Conservation (phyloP, 2,113 vertebrate genomes). For the Psilopogon haemacephalus region DNA sequence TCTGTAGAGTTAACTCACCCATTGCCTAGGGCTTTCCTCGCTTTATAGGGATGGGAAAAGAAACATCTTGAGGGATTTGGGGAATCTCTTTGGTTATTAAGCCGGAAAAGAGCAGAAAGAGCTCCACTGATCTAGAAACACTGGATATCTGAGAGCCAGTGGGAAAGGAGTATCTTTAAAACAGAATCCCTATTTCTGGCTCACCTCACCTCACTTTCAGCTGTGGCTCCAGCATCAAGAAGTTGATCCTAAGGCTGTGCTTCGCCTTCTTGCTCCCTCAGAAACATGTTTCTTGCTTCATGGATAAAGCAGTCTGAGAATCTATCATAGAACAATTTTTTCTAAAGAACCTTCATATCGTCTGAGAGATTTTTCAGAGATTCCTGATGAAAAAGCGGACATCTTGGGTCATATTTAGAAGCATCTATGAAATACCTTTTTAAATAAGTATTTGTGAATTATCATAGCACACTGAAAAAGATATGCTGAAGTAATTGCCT, state of each 20-base stretch:
- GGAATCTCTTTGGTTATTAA: background rate
- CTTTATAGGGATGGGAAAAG: conserved; percentile 1
- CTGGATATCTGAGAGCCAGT: background rate
- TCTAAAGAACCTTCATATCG: background rate
- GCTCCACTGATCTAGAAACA: background rate
- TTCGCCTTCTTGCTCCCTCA: background rate
- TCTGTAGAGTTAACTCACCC: background rate
- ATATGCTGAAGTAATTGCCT: background rate
- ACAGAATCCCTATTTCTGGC: background rate
- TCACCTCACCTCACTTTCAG: background rate
- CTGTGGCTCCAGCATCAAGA: background rate
- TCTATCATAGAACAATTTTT: background rate
- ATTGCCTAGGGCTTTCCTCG: conserved; percentile 16
- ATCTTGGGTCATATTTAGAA: background rate
- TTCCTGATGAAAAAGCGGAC: background rate
- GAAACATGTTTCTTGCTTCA: background rate
- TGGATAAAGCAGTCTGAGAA: background rate
- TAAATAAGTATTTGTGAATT: background rate
- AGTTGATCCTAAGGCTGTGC: background rate
- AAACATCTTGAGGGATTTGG: background rate
- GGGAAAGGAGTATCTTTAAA: background rate
- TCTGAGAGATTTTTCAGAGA: background rate
- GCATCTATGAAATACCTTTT: background rate
- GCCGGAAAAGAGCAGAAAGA: background rate
- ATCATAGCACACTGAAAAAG: background rate